Evolutionary conservation across 2,888 invertebrate species (phyloP), one percentile per base, ranked within the genome.

Genomic region (Spicauda simplicius): DNA sequence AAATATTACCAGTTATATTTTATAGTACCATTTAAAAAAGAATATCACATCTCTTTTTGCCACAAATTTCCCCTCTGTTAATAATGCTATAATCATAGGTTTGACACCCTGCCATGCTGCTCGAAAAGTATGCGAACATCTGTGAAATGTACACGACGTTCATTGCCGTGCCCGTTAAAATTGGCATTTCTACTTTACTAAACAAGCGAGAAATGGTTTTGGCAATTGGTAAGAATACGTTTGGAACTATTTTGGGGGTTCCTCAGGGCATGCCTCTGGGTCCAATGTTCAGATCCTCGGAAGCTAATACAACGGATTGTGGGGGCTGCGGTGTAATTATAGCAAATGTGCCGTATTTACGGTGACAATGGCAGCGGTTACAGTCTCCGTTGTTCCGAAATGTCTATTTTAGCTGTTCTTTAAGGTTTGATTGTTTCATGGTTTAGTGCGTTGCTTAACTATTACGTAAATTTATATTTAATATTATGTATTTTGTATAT

Each of bases 61-160:
- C 86, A 83, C 87, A 87, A 82, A 81, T 80, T 82, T 79, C 82
- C 84, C 85, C 87, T 83, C 80, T 74, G 79, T 79, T 88, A 87
- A 88, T 90, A 87, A 87, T 81, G 79, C 82, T 82, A 82, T 91
- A 91, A 91, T 90, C 87, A 91, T 90, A 89, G 90, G 90, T 89
- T 89, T 88, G 87, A 83, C 88, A 86, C 88, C 87, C 87, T 75
- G 74, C 70, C 74, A 73, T 72, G 73, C 68, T 72, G 74, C 70
- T 67, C 63, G 64, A 48, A 68, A 54, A 73, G 59, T 37, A 61
- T 68, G 53, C 10, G 10, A 54, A 55, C 33, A n/a, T n/a, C 50
- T 50, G 48, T 37, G 19, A 66, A 0, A n/a, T 8, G 6, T 50
- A 37, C 11, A 25, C 57, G 69, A 64, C 37, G 19, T 54, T 19